Conservation (phyloP, 2,113 vertebrate species). For the Pycnonotus jocosus region DNA sequence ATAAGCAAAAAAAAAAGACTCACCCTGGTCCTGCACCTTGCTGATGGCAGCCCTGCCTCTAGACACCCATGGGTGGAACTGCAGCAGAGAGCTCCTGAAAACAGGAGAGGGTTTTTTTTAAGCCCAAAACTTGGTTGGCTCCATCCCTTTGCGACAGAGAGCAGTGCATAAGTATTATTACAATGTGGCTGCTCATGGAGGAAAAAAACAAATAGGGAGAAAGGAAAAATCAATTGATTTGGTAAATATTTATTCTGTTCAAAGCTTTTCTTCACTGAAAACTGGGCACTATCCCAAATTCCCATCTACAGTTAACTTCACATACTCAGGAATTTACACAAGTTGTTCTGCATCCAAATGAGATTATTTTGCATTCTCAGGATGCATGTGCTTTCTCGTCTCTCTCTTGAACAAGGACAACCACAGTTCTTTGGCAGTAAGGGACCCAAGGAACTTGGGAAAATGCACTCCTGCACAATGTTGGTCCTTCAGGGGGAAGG, state of each 20-base stretch:
- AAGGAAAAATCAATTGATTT: constrained; percentile 16
- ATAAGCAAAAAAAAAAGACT: too few relatives aligned
- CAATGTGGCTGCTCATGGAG: not conserved
- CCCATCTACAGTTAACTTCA: not conserved
- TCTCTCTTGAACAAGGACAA: not conserved
- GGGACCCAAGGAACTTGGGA: not conserved
- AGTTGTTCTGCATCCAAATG: constrained; percentile 37
- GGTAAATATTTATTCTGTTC: constrained; percentile 55
- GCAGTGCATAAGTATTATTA: not conserved
- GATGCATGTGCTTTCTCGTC: not conserved
- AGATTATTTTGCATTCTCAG: constrained; percentile 7
- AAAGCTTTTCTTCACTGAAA: constrained; percentile 16
- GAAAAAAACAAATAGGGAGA: constrained; percentile 14
- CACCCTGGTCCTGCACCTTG: not conserved
- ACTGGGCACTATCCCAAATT: constrained; percentile 19
- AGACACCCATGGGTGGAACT: not conserved
- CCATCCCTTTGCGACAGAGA: not conserved
- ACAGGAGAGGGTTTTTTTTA: not conserved
- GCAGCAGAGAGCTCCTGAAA: not conserved
- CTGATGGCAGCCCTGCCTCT: not conserved
- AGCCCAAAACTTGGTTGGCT: not conserved
- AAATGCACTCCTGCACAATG: accelerated
- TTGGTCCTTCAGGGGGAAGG: not conserved
- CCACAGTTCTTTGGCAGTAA: not conserved
- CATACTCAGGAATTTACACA: constrained; percentile 1